Base-by-base conservation (phyloP, 2,888 invertebrate species). In the Seira musarum region DNA sequence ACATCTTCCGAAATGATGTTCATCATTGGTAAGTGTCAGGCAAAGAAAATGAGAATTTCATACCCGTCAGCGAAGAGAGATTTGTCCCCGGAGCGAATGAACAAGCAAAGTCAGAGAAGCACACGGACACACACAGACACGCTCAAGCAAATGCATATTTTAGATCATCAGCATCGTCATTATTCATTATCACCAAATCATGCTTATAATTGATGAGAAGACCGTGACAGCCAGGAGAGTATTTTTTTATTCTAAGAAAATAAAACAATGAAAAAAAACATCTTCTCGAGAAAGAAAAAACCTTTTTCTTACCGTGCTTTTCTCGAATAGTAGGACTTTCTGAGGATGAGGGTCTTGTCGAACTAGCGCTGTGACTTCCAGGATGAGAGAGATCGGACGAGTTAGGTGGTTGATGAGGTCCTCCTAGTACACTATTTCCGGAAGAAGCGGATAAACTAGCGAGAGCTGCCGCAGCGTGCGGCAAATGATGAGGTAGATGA, bases 351-450 rank as follows among this genome's bases (percentile, higher is more conserved):
- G 87, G 85, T 82, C 87, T 75, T 22, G 87, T 86, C 10, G 86
- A 85, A 1, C 85, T 85, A 40, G 85, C 85, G 49, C 81, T 83
- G 69, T 86, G 85, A 83, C 85, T 87, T 82, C 87, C 86, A 57
- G 87, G 84, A 79, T 85, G 86, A 57, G 82, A 82, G 82, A 86
- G 89, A 60, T 89, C 89, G 75, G 92, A 90, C 87, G 88, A 92
- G 87, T 88, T 80, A 35, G 81, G 74, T 49, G 80, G 71, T n/a
- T 77, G 76, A 17, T 85, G 82, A 60, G 82, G 79, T 15, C 83
- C 83, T 15, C 86, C 85, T 2, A 60, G 60, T 57, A 82, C 78
- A 46, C 82, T 79, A 15, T 81, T 80, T 6, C 85, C 85, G 6
- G 86, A 83, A 3, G 82, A 81, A 8, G 84, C 82, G 6, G 82